phyloP scores from a whole-genome alignment of 2,888 invertebrate genomes.

The Rhynchonema sp. region DNA sequence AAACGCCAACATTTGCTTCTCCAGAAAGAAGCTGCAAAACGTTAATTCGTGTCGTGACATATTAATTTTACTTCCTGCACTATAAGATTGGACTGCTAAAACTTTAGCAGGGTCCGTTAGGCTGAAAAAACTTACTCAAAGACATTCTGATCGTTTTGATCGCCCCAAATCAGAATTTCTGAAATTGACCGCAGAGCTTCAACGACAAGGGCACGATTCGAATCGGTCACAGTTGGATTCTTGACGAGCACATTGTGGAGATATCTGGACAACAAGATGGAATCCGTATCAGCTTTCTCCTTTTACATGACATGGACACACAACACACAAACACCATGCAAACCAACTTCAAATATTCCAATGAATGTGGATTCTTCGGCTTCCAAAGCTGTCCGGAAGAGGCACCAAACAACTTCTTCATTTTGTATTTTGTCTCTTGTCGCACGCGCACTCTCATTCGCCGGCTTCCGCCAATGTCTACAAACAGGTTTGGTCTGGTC shows the following conservation, averaged over 20 bases:
- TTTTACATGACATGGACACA: background rate
- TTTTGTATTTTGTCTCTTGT: background rate
- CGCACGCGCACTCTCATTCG: no score
- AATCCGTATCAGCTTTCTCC: no score
- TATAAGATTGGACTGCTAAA: no score
- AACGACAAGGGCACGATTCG: conserved; percentile 46
- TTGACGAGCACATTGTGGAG: conserved; percentile 23
- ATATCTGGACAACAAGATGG: no score
- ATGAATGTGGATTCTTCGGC: conserved; percentile 88
- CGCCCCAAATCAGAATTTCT: conserved; percentile 98
- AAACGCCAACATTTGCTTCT: conserved; percentile 96
- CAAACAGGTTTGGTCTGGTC: no score
- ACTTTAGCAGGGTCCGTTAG: no score
- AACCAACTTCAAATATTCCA: conserved; percentile 74
- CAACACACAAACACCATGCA: background rate
- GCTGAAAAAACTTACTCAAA: conserved; percentile 89
- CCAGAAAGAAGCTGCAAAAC: conserved; percentile 73
- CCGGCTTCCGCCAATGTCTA: no score
- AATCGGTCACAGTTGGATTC: conserved; percentile 25
- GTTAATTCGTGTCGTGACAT: background rate
- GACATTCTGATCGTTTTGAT: conserved; percentile 97
- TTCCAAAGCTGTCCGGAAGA: conserved; percentile 45
- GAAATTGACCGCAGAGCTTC: conserved; percentile 90
- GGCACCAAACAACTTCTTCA: background rate
- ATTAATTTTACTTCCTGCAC: no score